Percentiles rank a stretch among this genome's conserved stretches.
phyloP scores from a whole-genome alignment of 2,113 vertebrate species.

The Gasterosteus aculeatus region DNA sequence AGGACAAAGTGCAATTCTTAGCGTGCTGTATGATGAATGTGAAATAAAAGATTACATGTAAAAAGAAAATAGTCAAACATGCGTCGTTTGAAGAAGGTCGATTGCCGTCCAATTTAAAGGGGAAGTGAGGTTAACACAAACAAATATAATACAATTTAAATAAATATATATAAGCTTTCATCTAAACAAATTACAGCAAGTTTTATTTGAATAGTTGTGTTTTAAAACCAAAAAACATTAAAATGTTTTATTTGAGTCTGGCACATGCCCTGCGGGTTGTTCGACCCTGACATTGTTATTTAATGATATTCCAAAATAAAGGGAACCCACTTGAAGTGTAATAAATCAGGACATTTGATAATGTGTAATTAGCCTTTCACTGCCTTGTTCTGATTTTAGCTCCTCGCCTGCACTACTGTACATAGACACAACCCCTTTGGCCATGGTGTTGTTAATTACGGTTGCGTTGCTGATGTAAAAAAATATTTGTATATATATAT shows the following conservation, averaged over 20 bases:
- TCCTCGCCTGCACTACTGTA: slow-evolving; percentile 81
- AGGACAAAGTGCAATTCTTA: slow-evolving; percentile 6
- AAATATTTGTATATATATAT: slow-evolving; percentile 30
- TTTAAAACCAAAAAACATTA: neutral
- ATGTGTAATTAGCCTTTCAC: slow-evolving; percentile 60
- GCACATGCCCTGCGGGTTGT: slow-evolving; percentile 22
- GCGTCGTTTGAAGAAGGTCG: neutral
- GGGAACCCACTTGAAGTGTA: slow-evolving; percentile 47
- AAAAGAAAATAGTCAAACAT: neutral
- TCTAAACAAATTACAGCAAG: neutral
- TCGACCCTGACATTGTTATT: slow-evolving; percentile 22
- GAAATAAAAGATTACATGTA: slow-evolving; percentile 26
- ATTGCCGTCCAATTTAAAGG: neutral
- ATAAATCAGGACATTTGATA: slow-evolving; percentile 52
- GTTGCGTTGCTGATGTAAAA: slow-evolving; percentile 58
- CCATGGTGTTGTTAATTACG: slow-evolving; percentile 69
- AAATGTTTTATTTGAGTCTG: slow-evolving; percentile 10
- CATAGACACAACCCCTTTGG: slow-evolving; percentile 67
- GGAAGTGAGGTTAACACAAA: neutral
- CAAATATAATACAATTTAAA: neutral
- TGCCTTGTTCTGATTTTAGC: slow-evolving; percentile 70
- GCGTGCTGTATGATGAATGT: slow-evolving; percentile 38
- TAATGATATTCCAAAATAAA: slow-evolving; percentile 36
- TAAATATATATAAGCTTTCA: neutral
- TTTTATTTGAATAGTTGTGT: slow-evolving; percentile 17